These are phyloP conservation scores for Syrrhaptes paradoxus DNA, from an alignment of 2,113 vertebrate genomes.

Conservation along the genomic window DNA sequence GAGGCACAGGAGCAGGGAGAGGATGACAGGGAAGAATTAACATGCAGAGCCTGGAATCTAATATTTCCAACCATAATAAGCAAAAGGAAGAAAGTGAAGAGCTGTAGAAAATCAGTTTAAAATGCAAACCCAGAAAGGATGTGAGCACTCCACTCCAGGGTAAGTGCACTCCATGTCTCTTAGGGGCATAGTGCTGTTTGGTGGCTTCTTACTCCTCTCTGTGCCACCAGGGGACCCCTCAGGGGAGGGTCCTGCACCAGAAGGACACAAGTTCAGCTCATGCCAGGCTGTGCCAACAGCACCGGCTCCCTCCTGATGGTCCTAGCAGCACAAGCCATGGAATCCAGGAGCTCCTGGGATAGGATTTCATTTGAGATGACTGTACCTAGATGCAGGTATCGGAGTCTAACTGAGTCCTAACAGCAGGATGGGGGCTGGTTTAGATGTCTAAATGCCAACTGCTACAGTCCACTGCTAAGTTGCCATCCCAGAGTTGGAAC, in stretches of 20 bases:
- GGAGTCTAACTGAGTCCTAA: neutral
- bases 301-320: neutral
- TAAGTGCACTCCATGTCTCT: rapidly evolving
- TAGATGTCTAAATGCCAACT: neutral
- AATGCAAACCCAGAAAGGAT: neutral
- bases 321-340: neutral
- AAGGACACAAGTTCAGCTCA: neutral
- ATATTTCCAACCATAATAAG: neutral
- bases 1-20: neutral
- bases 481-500: neutral
- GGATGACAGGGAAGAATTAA: slow-evolving; percentile 17
- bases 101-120: neutral
- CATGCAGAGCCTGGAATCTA: neutral
- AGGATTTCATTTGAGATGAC: neutral
- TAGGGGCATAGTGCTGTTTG: neutral
- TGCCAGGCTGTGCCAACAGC: neutral
- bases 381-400: rapidly evolving
- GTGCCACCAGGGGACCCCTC: neutral
- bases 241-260: neutral
- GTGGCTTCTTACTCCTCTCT: neutral
- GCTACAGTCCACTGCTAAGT: neutral
- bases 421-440: neutral
- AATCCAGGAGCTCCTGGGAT: neutral
- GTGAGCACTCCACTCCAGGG: neutral
- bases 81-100: neutral